Base-by-base conservation (phyloP, 2,888 invertebrate genomes). In the Nephrotoma flavescens region DNA sequence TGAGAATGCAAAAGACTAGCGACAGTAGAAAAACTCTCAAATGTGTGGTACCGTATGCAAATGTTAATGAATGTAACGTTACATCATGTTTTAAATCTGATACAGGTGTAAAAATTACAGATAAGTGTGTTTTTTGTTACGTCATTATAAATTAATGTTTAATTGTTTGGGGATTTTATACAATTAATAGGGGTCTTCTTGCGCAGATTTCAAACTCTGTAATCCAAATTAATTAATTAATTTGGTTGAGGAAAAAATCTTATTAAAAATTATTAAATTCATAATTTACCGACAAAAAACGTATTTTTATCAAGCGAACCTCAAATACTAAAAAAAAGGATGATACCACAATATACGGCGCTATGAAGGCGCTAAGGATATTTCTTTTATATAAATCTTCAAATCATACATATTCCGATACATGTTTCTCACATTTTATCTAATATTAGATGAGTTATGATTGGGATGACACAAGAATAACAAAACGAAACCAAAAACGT, bases 381-480 rank as follows among this genome's bases (percentile, higher is more conserved):
- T 84, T 42, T 84, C 15, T 84, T 83, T 41, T 83, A 83, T 83
- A 4, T 41, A 71, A 71, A 71, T 71, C 71, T n/a, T 71, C 71
- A 6, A 71, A 71, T 12, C n/a, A 19, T 5, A 42, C n/a, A 41
- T 84, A 15, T 41, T 42, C 15, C 42, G 9, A 15, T 84, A 84
- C 12, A n/a, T 31, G 9, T 71, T 71, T 71, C 71, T 71, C 71
- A 71, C 71, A 71, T 71, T 71, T 71, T 71, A 71, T 71, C 71
- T 71, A 71, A 71, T 71, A 71, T 31, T 31, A 71, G 71, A 71
- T 71, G 71, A 71, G 71, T 71, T 71, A 71, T 71, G 71, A 71
- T 84, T 84, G 84, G 84, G 84, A 84, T 84, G 84, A 84, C 84
- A 84, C 42, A 84, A 84, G 42, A 84, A 84, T 42, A 84, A 84